Conservation (phyloP, 2,888 invertebrate species). For the Liopterus haemorrhoidalis region DNA sequence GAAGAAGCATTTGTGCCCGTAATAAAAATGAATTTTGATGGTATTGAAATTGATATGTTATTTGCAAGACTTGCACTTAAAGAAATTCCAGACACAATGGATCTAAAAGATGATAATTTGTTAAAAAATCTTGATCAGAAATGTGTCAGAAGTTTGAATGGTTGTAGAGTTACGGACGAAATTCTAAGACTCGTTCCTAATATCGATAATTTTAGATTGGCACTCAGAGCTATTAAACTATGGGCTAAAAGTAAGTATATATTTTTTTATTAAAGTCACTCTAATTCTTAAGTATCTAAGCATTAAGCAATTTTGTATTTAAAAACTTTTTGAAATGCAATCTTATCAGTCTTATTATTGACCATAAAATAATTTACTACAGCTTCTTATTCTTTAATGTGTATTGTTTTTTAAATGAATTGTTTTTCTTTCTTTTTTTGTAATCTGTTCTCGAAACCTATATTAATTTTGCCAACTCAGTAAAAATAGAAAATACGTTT, state of each 20-base stretch:
- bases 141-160: slow-evolving; percentile 94
- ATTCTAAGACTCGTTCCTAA: slow-evolving; percentile 93
- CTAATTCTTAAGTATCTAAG: neutral
- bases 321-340: too few species aligned
- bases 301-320: neutral
- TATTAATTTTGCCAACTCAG: too few species aligned
- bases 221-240: slow-evolving; percentile 89
- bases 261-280: neutral
- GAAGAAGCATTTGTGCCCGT: slow-evolving; percentile 99
- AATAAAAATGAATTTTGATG: slow-evolving; percentile 98
- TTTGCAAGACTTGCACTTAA: slow-evolving; percentile 94
- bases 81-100: slow-evolving; percentile 85
- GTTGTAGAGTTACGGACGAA: slow-evolving; percentile 97
- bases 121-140: slow-evolving; percentile 93
- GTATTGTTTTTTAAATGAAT: too few species aligned
- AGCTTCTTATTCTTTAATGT: too few species aligned
- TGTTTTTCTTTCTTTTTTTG: too few species aligned
- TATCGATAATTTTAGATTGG: slow-evolving; percentile 87
- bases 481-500: too few species aligned
- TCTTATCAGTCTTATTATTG: too few species aligned
- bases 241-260: slow-evolving; percentile 89
- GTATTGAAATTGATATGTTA: slow-evolving; percentile 96
- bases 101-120: slow-evolving; percentile 83
- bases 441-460: too few species aligned
- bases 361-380: too few species aligned